Base-by-base conservation (phyloP, 2,888 invertebrate genomes). In the Tromatobia lineatoria region DNA sequence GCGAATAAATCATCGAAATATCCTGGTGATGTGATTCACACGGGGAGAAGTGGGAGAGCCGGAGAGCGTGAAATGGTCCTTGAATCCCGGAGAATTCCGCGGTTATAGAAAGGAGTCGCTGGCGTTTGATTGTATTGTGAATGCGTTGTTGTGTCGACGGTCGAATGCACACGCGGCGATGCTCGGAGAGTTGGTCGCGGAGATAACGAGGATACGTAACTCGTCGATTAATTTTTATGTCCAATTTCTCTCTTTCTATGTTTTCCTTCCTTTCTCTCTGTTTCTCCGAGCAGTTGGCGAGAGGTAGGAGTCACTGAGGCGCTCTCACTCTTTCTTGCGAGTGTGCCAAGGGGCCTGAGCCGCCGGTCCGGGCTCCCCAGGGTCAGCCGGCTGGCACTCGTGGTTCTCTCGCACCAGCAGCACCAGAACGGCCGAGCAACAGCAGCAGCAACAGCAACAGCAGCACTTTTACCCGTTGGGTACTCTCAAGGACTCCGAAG, bases 321-420 rank as follows among this genome's bases (percentile, higher is more conserved):
- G 54, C 52, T 74, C 78, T 74, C 59, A 38, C 71, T 83, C 71
- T 59, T 78, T 78, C 70, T 38, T 52, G 52, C 61, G 75, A 61
- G 15, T 45, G 71, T 29, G 69, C 71, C 45, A 66, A 76, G 59
- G 70, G 74, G 64, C 47, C 77, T 64, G 74, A 67, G 71, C 69
- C 74, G 77, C 71, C 80, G 85, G 87, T 86, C 87, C 87, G 82
- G 85, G 86, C 85, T 88, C 89, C 88, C 92, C 93, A 92, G 93
- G 93, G 93, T 93, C 93, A 93, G 92, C 93, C 93, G 92, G 93
- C 92, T 92, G 91, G 91, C 92, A 91, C 90, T 90, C 90, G 82
- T 67, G 83, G 64, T 75, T 61, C 52, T 76, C 66, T 47, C 73
- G 45, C 42, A 45, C 20, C 20, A 59, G 18, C 42, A 73, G 15